Percentiles rank a stretch among this genome's conserved stretches.
phyloP scores from a whole-genome alignment of 2,888 invertebrate genomes.

The Vanessa cardui region DNA sequence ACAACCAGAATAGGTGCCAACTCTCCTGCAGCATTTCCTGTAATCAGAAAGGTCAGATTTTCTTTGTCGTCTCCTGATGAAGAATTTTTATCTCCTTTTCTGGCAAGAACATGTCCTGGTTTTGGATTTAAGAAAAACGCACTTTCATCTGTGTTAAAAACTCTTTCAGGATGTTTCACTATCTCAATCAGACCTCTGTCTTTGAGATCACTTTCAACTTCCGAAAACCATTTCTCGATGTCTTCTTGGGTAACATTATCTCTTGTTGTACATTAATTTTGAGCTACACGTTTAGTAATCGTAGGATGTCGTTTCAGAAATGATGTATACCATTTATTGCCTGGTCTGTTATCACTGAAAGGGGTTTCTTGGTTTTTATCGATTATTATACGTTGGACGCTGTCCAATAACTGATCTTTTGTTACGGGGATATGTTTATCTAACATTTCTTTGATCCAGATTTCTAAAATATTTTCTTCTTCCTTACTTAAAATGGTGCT shows the following conservation, averaged over 20 bases:
- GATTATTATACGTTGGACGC: not conserved
- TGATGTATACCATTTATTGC: not conserved
- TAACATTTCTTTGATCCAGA: too few relatives aligned
- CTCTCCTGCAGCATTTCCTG: too few relatives aligned
- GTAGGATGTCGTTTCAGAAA: not conserved
- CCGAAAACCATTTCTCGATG: conserved; percentile 12
- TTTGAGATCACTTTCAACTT: conserved; percentile 6
- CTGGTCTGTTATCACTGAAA: not conserved
- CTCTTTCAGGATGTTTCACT: conserved; percentile 11
- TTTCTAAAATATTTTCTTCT: too few relatives aligned
- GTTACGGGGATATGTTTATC: not conserved
- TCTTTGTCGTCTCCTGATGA: too few relatives aligned
- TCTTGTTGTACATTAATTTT: conserved; percentile 1
- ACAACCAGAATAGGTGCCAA: too few relatives aligned
- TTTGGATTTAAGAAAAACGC: too few relatives aligned
- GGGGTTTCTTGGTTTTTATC: not conserved
- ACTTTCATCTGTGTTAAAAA: conserved; percentile 19
- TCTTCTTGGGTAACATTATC: conserved; percentile 23
- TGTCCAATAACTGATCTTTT: conserved; percentile 20
- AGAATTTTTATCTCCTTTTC: too few relatives aligned
- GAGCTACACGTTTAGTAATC: not conserved
- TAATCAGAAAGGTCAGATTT: too few relatives aligned
- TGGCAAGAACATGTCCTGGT: too few relatives aligned
- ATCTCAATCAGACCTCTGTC: conserved; percentile 11
- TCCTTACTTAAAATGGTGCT: not conserved